Base-by-base conservation (phyloP, 1,140 invertebrate genomes). In the Lineus longissimus region DNA sequence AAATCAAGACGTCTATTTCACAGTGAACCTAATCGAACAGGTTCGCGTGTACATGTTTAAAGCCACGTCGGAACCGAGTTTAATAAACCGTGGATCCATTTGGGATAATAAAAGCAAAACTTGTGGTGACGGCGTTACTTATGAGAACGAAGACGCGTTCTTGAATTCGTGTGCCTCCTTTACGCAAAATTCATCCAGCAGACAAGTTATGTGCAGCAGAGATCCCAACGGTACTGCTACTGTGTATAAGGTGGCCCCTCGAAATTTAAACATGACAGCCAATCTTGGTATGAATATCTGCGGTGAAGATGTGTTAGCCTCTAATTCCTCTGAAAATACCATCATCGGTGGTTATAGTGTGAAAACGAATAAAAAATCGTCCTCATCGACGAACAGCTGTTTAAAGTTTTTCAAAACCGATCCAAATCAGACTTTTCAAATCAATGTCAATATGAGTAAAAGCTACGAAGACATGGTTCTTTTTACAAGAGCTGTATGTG, bases 11-110 rank as follows among this genome's bases (percentile, higher is more conserved):
- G 25, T 27, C 19, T 51, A 51, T 51, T 51, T 51, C 47, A 51
- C 47, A 7, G 47, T 51, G 19, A 51, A 51, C n/a, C n/a, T 51
- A n/a, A 51, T 51, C n/a, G 47, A 51, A n/a, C 47, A 51, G n/a
- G 47, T 51, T 4, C 47, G 47, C 6, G 47, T 51, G 4, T 51
- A 51, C 47, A 51, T 51, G 47, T 51, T 51, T n/a, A 51, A 51
- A n/a, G 47, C 47, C 25, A 51, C 47, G 25, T 51, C 47, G 4
- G 47, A 51, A 51, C 47, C 47, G 4, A 51, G n/a, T 51, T 51
- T 51, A 51, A 7, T 51, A 51, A 51, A 51, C n/a, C 47, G 47
- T 51, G 47, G 47, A 51, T 51, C 47, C 47, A 51, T 51, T 51
- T 51, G 47, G 47, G 47, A 51, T 6, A 51, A 27, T 7, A 27